phyloP scores from a whole-genome alignment of 2,888 invertebrate genomes.

The Limenitis camilla region DNA sequence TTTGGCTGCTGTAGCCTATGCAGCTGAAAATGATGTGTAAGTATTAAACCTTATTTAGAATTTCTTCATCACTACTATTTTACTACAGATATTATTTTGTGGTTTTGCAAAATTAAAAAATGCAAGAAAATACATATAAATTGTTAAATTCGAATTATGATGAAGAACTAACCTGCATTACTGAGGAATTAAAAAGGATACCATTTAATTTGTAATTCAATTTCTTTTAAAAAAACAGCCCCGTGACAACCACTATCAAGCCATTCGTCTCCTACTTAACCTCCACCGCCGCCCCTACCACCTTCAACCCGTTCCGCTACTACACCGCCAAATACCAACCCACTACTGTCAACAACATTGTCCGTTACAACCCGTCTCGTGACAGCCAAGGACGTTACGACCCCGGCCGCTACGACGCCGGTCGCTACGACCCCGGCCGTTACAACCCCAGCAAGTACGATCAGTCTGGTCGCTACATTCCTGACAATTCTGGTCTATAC shows the following conservation, averaged over 20 bases:
- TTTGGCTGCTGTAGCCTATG: constrained; percentile 47
- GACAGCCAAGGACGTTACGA: constrained; percentile 19
- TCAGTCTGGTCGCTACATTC: constrained; percentile 27
- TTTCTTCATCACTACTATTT: neutral
- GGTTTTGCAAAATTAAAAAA: no score
- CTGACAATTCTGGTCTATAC: constrained; percentile 27
- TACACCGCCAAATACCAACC: constrained; percentile 19
- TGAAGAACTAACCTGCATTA: no score
- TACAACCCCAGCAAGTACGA: constrained; percentile 26
- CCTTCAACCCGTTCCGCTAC: constrained; percentile 29
- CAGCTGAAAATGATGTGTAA: constrained; percentile 44
- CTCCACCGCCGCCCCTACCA: constrained; percentile 13
- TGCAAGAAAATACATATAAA: no score
- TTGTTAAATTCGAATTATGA: no score
- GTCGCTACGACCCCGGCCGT: constrained; percentile 23
- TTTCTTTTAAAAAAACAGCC: neutral
- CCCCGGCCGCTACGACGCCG: constrained; percentile 24
- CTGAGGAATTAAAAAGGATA: no score
- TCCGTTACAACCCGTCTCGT: constrained; percentile 19
- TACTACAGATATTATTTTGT: no score
- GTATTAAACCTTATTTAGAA: constrained; percentile 1
- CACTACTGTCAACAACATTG: constrained; percentile 8
- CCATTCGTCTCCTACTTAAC: constrained; percentile 18
- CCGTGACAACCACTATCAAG: neutral
- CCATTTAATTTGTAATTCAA: no score